Percentiles rank a stretch among this genome's conserved stretches.
Evolutionary conservation across 2,797 vertebrate species (phyloP).

Genomic region (Danio albolineatus): DNA sequence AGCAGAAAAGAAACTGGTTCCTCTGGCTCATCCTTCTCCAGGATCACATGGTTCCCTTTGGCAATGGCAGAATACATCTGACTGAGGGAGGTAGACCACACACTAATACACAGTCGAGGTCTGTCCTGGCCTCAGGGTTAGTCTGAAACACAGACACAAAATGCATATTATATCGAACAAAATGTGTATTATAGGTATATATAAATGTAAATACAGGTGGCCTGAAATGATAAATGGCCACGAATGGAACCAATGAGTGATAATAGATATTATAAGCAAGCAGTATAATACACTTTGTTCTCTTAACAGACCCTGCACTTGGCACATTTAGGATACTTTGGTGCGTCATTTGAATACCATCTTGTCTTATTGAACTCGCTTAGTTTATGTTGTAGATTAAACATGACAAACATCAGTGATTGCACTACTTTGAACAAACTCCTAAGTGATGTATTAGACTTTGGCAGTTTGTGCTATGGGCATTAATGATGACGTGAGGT

Average conservation of each 20-base stretch:
- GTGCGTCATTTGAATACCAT: background rate
- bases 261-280: background rate
- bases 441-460: background rate
- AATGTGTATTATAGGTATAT: too few species aligned
- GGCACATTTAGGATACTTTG: background rate
- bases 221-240: background rate
- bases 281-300: background rate
- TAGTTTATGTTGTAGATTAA: background rate
- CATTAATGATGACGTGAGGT: background rate
- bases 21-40: slow-evolving; percentile 11
- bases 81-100: slow-evolving; percentile 43
- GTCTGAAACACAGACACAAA: slow-evolving; percentile 14
- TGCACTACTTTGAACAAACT: background rate
- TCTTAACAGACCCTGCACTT: background rate
- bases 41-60: slow-evolving; percentile 36
- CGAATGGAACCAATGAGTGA: background rate
- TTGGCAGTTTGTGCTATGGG: background rate
- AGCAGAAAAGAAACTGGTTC: background rate
- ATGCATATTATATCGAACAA: too few species aligned
- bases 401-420: background rate
- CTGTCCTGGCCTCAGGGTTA: slow-evolving; percentile 10
- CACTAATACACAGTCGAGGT: slow-evolving; percentile 38
- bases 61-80: slow-evolving; percentile 23
- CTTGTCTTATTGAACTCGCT: background rate
- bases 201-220: slow-evolving; percentile 4